Percentiles rank a stretch among this genome's conserved stretches.
These are phyloP conservation scores for Dorcus hopei DNA, from an alignment of 2,888 invertebrate genomes.

Conservation along the genomic window DNA sequence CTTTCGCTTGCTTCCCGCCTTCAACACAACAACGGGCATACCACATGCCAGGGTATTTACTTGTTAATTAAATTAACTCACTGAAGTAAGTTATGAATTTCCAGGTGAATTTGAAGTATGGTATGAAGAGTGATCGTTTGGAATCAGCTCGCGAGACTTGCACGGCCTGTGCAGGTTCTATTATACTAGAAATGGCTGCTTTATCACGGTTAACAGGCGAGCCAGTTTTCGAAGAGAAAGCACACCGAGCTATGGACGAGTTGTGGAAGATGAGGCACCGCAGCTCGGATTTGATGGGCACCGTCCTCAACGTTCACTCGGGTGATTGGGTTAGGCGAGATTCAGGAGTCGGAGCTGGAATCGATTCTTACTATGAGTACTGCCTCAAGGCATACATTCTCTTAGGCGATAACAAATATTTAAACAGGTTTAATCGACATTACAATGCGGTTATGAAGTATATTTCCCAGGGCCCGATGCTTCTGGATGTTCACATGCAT, in stretches of 20 bases:
- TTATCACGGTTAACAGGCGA: slow-evolving; percentile 90
- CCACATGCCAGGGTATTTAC: slow-evolving; percentile 84
- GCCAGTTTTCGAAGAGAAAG: slow-evolving; percentile 89
- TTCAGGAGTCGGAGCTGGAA: slow-evolving; percentile 95
- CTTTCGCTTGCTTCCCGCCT: slow-evolving; percentile 90
- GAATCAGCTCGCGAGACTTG: slow-evolving; percentile 86
- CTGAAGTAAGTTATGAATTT: background rate
- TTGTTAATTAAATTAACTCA: background rate
- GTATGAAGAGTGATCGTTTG: slow-evolving; percentile 72
- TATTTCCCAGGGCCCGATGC: slow-evolving; percentile 90
- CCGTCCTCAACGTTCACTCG: slow-evolving; percentile 94
- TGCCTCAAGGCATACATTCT: slow-evolving; percentile 96
- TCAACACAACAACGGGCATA: slow-evolving; percentile 96
- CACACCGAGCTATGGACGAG: slow-evolving; percentile 93
- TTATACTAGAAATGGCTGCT: slow-evolving; percentile 96
- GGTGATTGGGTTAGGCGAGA: slow-evolving; percentile 97
- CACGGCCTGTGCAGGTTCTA: slow-evolving; percentile 97
- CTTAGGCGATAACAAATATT: slow-evolving; percentile 88
- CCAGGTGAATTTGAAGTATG: slow-evolving; percentile 77
- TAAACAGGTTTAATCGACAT: slow-evolving; percentile 91
- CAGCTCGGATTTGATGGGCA: slow-evolving; percentile 91
- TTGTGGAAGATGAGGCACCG: slow-evolving; percentile 93
- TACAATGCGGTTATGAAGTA: slow-evolving; percentile 97
- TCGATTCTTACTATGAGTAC: slow-evolving; percentile 99
- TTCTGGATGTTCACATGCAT: slow-evolving; percentile 88